Percentiles rank a stretch among this genome's conserved stretches.
phyloP scores from a whole-genome alignment of 2,888 invertebrate species.

The Phengaris alcon region DNA sequence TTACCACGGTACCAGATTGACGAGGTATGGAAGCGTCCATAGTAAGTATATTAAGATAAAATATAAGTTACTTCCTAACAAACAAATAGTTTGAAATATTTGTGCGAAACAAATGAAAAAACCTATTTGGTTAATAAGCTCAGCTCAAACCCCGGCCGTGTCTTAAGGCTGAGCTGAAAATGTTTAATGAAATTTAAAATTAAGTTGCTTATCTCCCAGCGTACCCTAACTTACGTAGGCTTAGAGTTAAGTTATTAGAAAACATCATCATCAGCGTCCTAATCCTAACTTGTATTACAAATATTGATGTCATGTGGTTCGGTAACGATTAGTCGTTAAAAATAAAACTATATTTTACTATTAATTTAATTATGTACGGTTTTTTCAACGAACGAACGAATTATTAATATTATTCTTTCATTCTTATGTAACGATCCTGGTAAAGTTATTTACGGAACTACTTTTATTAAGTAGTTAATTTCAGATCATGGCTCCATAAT shows the following conservation, averaged over 20 bases:
- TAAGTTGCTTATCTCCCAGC: constrained; percentile 36
- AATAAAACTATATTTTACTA: no score
- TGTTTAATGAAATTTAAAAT: constrained; percentile 36
- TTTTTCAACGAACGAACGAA: no score
- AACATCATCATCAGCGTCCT: neutral
- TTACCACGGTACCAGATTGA: no score
- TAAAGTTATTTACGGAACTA: no score
- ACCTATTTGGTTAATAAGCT: constrained; percentile 7
- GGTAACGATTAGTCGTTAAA: no score
- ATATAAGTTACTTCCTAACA: neutral
- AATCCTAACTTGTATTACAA: neutral
- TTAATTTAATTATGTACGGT: no score
- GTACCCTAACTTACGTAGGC: constrained; percentile 8
- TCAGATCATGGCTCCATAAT: no score
- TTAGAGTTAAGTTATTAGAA: constrained; percentile 32
- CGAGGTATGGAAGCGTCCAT: no score
- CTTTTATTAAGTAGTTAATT: no score
- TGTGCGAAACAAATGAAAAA: constrained; percentile 5
- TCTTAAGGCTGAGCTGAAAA: constrained; percentile 30
- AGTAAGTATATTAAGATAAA: neutral
- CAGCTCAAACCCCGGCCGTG: neutral
- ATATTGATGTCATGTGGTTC: neutral
- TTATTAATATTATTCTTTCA: no score
- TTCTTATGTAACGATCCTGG: no score
- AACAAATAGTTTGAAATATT: neutral